These are phyloP conservation scores for Cranoglanis bouderius DNA, from an alignment of 2,113 vertebrate species.

Conservation along the genomic window DNA sequence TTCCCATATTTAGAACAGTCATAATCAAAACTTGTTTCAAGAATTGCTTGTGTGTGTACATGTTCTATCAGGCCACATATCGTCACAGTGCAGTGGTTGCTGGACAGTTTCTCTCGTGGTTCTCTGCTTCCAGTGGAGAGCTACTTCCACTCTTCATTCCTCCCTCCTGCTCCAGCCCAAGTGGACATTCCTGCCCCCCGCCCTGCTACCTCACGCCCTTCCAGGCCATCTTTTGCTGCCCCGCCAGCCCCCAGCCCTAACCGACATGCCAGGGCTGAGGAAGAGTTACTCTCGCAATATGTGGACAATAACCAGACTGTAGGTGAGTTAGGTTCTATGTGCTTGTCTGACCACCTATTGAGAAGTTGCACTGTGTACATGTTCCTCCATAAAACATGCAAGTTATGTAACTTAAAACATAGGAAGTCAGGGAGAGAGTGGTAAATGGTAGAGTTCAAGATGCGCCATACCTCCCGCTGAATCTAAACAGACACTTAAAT, in stretches of 20 bases:
- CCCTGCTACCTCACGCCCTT: constrained; percentile 47
- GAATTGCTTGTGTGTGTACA: constrained; percentile 6
- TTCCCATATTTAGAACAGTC: background rate
- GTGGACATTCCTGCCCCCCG: constrained; percentile 66
- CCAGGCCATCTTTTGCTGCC: constrained; percentile 54
- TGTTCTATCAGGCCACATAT: constrained; percentile 80
- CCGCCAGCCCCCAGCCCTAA: constrained; percentile 64
- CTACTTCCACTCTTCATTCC: constrained; percentile 81
- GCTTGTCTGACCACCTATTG: background rate
- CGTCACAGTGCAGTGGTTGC: constrained; percentile 87
- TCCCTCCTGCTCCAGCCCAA: constrained; percentile 71
- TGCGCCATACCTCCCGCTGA: too few species aligned
- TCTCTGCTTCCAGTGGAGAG: constrained; percentile 79
- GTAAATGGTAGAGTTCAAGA: background rate
- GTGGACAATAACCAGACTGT: constrained; percentile 74
- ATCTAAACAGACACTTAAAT: background rate
- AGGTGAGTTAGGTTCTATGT: constrained; percentile 69
- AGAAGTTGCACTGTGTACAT: background rate
- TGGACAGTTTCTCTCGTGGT: constrained; percentile 85
- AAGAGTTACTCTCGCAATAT: constrained; percentile 91
- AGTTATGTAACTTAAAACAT: background rate
- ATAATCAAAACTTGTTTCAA: background rate
- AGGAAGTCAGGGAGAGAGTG: background rate
- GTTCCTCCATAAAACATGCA: background rate
- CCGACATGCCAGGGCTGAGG: constrained; percentile 73